Evolutionary conservation across 2,797 vertebrate species (phyloP), one percentile per base, ranked within the genome.

Genomic region (Halcyon badia): DNA sequence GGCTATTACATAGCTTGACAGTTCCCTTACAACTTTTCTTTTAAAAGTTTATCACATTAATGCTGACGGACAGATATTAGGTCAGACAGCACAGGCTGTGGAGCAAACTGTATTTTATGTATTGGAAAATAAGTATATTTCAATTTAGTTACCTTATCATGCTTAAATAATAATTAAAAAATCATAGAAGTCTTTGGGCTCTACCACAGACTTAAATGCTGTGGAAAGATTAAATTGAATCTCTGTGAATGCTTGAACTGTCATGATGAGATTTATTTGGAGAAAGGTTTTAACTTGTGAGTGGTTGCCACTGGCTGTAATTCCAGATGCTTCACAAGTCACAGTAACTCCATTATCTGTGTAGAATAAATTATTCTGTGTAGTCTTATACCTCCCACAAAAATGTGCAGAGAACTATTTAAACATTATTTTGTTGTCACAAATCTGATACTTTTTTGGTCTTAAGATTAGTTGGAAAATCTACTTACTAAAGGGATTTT

Each of bases 51-150:
- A 46, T 93, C 52, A 60, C 12, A 11, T 76, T 96, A 96, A 85
- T 95, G 66, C 87, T 96, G 76, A 95, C 69, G 84, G 96, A 77
- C 78, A 94, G 85, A 51, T 96, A 94, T 73, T 84, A 90, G 90
- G 69, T 83, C 92, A 97, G 93, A 95, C 95, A 95, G 91, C 76
- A 22, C n/a, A 92, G 76, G 26, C 78, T 95, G 68, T 93, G 57
- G 72, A 95, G 83, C 82, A 77, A 96, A 51, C 86, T 93, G 0
- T 49, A 35, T 87, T 68, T 96, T 95, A 49, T 89, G 30, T 94
- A 61, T 66, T 95, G 76, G 37, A 89, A 96, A 87, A 80, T 86
- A 96, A 73, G 52, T 83, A 22, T 81, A 82, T 96, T 95, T 89
- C 83, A 93, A 69, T 97, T 93, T 95, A 85, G 84, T 89, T 93